These are phyloP conservation scores for Aspiorhynchus laticeps DNA, from an alignment of 2,113 vertebrate genomes.

Conservation along the genomic window DNA sequence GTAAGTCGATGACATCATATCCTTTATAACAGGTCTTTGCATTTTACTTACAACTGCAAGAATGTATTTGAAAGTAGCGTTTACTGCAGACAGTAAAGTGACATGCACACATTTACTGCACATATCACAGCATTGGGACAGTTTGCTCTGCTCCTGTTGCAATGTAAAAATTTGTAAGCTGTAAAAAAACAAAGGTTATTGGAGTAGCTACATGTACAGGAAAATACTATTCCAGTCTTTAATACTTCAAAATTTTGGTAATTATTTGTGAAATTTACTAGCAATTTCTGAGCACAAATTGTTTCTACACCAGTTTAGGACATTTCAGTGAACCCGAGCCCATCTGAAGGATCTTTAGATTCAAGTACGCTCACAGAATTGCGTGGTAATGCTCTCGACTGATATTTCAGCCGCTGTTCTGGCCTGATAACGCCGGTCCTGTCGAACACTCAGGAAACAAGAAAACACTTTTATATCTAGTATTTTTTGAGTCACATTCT, in stretches of 20 bases:
- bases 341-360: neutral
- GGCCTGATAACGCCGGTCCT: slow-evolving; percentile 27
- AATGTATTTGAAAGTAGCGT: neutral
- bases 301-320: neutral
- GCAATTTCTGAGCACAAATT: neutral
- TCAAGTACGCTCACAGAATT: neutral
- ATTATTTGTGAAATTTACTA: neutral
- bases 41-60: neutral
- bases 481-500: too few relatives aligned
- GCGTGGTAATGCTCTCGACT: neutral
- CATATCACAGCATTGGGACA: neutral
- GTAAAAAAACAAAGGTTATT: too few relatives aligned
- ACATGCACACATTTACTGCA: neutral
- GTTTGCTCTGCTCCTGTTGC: too few relatives aligned
- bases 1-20: neutral
- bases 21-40: neutral
- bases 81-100: too few relatives aligned
- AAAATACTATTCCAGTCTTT: too few relatives aligned
- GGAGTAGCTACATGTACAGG: too few relatives aligned
- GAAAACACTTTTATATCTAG: neutral
- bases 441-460: neutral
- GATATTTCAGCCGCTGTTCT: slow-evolving; percentile 23
- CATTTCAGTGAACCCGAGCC: neutral
- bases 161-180: too few relatives aligned
- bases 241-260: too few relatives aligned